phyloP scores from a whole-genome alignment of 2,888 invertebrate genomes.

The Drosophila longiperda region DNA sequence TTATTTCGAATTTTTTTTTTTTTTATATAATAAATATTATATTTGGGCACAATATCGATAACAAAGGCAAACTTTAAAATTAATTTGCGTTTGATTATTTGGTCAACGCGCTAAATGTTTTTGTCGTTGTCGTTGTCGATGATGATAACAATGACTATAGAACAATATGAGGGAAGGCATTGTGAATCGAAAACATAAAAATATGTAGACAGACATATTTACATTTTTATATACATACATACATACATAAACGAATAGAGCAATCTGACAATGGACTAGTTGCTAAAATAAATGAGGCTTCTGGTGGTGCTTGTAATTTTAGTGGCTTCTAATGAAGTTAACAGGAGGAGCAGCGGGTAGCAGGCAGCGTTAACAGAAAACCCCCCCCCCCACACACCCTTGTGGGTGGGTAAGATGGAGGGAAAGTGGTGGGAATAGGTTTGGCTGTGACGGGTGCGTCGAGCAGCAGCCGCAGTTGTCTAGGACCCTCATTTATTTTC shows the following conservation, averaged over 20 bases:
- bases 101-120: constrained; percentile 20
- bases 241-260: neutral
- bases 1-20: neutral
- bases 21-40: neutral
- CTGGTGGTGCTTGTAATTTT: constrained; percentile 48
- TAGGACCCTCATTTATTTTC: constrained; percentile 79
- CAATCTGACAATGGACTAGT: too few species aligned
- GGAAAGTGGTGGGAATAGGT: neutral
- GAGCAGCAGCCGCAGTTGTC: constrained; percentile 63
- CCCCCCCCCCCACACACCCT: too few species aligned
- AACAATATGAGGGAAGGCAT: constrained; percentile 58
- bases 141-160: constrained; percentile 22
- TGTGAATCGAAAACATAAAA: constrained; percentile 56
- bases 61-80: constrained; percentile 40
- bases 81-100: constrained; percentile 60
- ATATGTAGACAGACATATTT: neutral
- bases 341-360: constrained; percentile 5
- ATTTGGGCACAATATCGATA: neutral
- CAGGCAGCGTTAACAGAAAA: neutral
- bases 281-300: too few species aligned
- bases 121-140: constrained; percentile 16
- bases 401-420: neutral
- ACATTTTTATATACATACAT: neutral
- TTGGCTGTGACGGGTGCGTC: constrained; percentile 19
- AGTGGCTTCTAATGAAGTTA: constrained; percentile 71